These are phyloP conservation scores for Corydoras maculifer DNA, from an alignment of 2,113 vertebrate genomes.

Conservation along the genomic window DNA sequence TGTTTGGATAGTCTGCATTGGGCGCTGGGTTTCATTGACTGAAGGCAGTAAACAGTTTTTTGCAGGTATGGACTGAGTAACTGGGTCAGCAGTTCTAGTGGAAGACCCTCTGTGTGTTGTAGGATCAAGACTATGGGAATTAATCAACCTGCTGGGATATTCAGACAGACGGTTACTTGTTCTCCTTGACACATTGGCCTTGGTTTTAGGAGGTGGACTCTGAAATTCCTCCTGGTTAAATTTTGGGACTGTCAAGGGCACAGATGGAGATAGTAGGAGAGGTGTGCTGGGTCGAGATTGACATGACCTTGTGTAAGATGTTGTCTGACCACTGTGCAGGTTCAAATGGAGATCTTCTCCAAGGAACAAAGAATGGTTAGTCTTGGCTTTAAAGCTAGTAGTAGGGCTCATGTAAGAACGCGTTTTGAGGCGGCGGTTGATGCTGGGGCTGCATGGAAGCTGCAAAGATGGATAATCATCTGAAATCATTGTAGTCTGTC, in stretches of 20 bases:
- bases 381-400: constrained; percentile 84
- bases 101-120: not conserved
- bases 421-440: constrained; percentile 42
- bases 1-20: constrained; percentile 48
- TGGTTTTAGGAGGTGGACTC: constrained; percentile 3
- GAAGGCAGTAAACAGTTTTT: not conserved
- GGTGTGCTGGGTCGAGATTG: constrained; percentile 65
- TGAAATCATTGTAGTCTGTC: constrained; percentile 27
- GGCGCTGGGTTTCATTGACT: constrained; percentile 29
- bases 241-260: not conserved
- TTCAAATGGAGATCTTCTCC: constrained; percentile 70
- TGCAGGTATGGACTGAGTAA: constrained; percentile 9
- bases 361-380: constrained; percentile 74
- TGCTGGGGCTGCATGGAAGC: constrained; percentile 60
- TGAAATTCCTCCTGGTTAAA: not conserved
- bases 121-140: not conserved
- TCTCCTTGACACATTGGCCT: constrained; percentile 1
- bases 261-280: not conserved
- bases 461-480: constrained; percentile 49
- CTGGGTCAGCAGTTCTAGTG: not conserved
- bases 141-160: constrained; percentile 1
- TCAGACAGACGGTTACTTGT: not conserved
- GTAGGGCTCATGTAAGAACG: constrained; percentile 88
- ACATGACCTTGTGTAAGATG: constrained; percentile 1
- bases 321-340: constrained; percentile 44